Evolutionary conservation across 64 coral and sea anemone genomes (phyloP).

Genomic region (Pocillopora verrucosa): DNA sequence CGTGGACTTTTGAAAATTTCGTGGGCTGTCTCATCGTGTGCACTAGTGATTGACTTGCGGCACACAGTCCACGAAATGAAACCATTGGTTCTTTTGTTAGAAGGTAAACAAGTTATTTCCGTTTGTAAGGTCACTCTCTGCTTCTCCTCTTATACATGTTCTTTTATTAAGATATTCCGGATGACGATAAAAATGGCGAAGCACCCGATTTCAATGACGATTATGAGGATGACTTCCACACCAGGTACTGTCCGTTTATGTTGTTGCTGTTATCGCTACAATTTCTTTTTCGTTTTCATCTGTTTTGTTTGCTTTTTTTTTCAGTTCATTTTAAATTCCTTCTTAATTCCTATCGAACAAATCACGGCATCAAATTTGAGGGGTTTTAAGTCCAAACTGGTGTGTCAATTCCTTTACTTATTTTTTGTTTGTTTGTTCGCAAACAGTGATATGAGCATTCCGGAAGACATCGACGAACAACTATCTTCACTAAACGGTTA

Average conservation of each 20-base stretch:
- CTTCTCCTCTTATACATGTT: not conserved
- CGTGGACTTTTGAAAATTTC: too few species aligned
- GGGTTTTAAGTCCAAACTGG: not conserved
- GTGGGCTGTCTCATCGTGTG: too few species aligned
- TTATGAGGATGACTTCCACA: constrained; percentile 91
- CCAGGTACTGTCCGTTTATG: constrained; percentile 42
- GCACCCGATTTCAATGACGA: constrained; percentile 69
- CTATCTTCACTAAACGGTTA: constrained; percentile 70
- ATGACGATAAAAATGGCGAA: constrained; percentile 62
- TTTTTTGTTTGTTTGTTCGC: not conserved
- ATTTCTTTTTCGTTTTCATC: not conserved
- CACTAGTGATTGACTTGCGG: too few species aligned
- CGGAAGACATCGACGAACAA: constrained; percentile 89
- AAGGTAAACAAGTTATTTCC: too few species aligned
- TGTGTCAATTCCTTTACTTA: not conserved
- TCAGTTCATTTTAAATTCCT: not conserved
- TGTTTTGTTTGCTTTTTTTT: not conserved
- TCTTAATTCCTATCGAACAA: too few species aligned
- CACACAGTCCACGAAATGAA: too few species aligned
- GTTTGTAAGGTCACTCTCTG: too few species aligned
- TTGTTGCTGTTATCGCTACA: not conserved
- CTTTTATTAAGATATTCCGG: constrained; percentile 48
- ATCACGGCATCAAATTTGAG: not conserved
- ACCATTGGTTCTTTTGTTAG: too few species aligned
- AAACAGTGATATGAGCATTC: constrained; percentile 32